phyloP scores from a whole-genome alignment of 2,113 vertebrate genomes.

The Epinephelus fuscoguttatus region DNA sequence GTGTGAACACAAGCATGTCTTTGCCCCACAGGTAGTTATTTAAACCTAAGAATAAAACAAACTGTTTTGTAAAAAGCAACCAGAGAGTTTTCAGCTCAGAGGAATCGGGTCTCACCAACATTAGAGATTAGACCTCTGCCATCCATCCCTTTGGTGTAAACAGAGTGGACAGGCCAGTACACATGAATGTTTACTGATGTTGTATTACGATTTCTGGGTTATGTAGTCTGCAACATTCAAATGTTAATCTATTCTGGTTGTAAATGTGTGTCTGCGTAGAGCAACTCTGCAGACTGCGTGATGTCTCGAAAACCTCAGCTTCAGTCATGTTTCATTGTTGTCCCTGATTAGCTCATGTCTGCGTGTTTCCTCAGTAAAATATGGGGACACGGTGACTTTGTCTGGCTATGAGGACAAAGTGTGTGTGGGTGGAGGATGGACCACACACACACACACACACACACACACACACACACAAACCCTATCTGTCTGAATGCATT shows the following conservation, averaged over 20 bases:
- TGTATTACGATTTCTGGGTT: neutral
- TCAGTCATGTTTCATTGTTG: neutral
- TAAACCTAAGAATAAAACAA: neutral
- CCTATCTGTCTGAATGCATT: constrained; percentile 16
- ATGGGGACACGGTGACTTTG: constrained; percentile 26
- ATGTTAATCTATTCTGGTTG: neutral
- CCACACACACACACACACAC: neutral
- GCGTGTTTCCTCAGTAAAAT: neutral
- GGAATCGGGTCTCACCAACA: neutral
- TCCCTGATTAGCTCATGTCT: neutral
- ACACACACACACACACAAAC: neutral
- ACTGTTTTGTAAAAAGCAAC: neutral
- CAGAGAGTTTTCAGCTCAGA: neutral
- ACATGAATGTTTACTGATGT: neutral
- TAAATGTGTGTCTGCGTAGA: neutral
- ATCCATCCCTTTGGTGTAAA: too few relatives aligned
- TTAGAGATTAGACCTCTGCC: neutral
- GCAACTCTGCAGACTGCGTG: neutral
- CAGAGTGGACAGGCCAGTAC: neutral
- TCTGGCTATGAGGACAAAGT: constrained; percentile 8
- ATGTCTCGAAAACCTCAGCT: neutral
- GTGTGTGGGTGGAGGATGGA: neutral
- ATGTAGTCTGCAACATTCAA: neutral
- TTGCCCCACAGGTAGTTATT: neutral
- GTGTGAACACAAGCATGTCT: neutral